phyloP scores from a whole-genome alignment of 1,140 invertebrate genomes.

The Gonioctena quinquepunctata region DNA sequence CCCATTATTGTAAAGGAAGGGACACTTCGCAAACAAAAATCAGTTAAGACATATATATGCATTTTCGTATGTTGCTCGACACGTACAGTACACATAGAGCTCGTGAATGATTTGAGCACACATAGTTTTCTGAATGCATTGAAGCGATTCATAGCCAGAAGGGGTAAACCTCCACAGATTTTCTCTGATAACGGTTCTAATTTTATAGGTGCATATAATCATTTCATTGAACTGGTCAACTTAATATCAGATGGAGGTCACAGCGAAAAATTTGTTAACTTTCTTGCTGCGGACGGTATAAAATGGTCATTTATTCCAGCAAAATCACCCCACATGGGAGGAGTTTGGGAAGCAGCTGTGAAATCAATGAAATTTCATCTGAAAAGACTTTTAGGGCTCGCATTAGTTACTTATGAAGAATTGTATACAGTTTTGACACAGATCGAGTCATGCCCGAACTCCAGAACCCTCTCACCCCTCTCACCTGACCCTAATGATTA shows the following conservation, averaged over 20 bases:
- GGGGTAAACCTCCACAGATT: conserved; percentile 38
- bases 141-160: conserved; percentile 39
- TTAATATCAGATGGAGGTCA: conserved; percentile 4
- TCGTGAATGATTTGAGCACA: conserved; percentile 14
- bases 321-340: conserved; percentile 37
- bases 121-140: conserved; percentile 41
- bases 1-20: conserved; percentile 27
- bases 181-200: conserved; percentile 29
- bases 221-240: conserved; percentile 16
- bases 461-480: no score
- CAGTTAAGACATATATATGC: conserved; percentile 21
- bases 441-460: no score
- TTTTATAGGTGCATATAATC: conserved; percentile 19
- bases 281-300: neutral
- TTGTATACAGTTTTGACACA: no score
- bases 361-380: no score
- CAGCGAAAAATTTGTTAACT: neutral
- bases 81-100: conserved; percentile 12
- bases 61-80: no score
- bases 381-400: no score
- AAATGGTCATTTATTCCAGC: conserved; percentile 24
- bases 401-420: no score
- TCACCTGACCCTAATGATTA: no score
- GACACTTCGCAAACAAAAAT: conserved; percentile 1
- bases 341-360: conserved; percentile 43